Evolutionary conservation across 2,888 invertebrate genomes (phyloP).

Genomic region (Leucozona laternaria): DNA sequence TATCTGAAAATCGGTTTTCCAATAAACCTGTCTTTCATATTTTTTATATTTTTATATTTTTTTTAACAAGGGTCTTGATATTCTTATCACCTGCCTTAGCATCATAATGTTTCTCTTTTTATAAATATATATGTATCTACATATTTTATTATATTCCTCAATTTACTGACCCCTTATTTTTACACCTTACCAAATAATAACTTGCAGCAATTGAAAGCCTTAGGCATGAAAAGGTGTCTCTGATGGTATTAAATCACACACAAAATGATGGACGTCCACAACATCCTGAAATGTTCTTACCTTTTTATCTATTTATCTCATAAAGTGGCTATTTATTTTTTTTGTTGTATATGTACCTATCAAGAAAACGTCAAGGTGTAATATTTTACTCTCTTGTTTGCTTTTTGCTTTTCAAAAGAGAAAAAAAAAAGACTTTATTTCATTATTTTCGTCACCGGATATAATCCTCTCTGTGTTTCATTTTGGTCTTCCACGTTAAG

Average conservation of each 20-base stretch:
- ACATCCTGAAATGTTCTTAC: neutral
- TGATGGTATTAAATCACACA: neutral
- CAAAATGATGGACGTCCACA: constrained; percentile 8
- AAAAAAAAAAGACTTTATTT: neutral
- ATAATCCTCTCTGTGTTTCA: neutral
- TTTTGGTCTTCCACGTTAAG: neutral
- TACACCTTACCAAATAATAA: neutral
- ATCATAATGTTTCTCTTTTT: neutral
- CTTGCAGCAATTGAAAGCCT: neutral
- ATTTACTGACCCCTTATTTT: neutral
- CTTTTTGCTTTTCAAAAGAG: neutral
- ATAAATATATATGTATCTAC: too few species aligned
- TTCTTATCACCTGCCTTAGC: neutral
- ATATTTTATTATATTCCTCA: neutral
- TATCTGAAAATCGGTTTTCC: too few species aligned
- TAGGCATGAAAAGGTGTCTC: neutral
- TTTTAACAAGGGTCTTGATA: too few species aligned
- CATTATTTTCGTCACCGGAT: neutral
- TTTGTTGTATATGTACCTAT: neutral
- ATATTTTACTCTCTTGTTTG: neutral
- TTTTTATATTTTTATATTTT: too few species aligned
- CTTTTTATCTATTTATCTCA: neutral
- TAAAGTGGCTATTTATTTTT: neutral
- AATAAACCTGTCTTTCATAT: too few species aligned
- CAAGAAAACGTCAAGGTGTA: neutral